Evolutionary conservation across 2,888 invertebrate genomes (phyloP), one percentile per base, ranked within the genome.

Genomic region (Hedychridium roseum): DNA sequence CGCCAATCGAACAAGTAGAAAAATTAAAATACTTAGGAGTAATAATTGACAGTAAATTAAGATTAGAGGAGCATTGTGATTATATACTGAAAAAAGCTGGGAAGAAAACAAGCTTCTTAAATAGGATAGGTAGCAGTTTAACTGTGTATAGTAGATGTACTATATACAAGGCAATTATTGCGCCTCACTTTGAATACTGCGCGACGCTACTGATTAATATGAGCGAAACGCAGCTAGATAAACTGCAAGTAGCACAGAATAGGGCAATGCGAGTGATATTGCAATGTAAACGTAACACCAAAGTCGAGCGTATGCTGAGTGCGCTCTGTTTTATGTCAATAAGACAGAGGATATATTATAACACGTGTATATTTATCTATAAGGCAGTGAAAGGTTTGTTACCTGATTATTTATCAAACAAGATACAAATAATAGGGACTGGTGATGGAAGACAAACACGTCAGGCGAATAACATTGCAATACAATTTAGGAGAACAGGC

Each of bases 161-260:
- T 1, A 39, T 43, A 4, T 55, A 52, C 35, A 44, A 45, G 18
- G 6, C 50, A 38, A 48, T 54, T 12, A 42, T 57, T 4, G 53
- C 43, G 12, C 56, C 52, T 7, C 51, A 52, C 31, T 44, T 52
- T n/a, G 45, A 55, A 28, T 55, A 55, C 21, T 56, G 50, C 28
- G 34, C 41, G 11, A 44, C 43, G 14, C 16, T 50, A n/a, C 21
- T 53, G 35, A 14, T 56, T 15, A 31, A 36, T 16, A 45, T 50
- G 35, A 40, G 46, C n/a, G 37, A 45, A 42, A 36, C 16, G 15
- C 14, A 53, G 34, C 20, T 56, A 14, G 12, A 42, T 17, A 23
- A 32, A 23, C n/a, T 49, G 12, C 46, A 39, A 16, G 47, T 48
- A 41, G 45, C 41, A 17, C 49, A 50, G 23, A 52, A 52, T 20